Conservation (phyloP, 1,140 invertebrate genomes). For the Holcopasites calliopsidis region DNA sequence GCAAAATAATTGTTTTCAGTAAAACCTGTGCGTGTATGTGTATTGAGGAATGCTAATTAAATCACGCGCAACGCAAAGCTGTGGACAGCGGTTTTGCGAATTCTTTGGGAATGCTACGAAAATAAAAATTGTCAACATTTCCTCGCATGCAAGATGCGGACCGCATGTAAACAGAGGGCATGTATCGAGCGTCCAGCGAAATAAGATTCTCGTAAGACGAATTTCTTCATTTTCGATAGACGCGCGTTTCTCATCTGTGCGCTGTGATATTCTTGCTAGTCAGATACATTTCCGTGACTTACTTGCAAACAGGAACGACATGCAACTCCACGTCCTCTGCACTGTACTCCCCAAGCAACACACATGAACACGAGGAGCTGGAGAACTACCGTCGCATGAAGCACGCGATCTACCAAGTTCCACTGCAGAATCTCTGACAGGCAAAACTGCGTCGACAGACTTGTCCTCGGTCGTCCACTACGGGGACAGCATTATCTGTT, state of each 20-base stretch:
- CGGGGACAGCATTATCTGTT: not conserved
- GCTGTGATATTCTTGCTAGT: too few species aligned
- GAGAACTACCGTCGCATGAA: not conserved
- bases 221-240: too few species aligned
- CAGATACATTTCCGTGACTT: too few species aligned
- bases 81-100: too few species aligned
- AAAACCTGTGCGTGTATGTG: not conserved
- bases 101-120: too few species aligned
- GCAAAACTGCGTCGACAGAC: not conserved
- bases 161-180: too few species aligned
- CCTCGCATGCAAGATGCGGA: too few species aligned
- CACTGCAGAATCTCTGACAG: not conserved
- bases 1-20: not conserved
- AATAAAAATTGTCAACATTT: too few species aligned
- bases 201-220: too few species aligned
- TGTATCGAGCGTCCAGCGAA: too few species aligned
- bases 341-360: slow-evolving; percentile 10
- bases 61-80: too few species aligned
- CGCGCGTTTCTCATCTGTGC: too few species aligned
- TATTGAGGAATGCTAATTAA: not conserved
- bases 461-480: not conserved
- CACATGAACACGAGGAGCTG: not conserved
- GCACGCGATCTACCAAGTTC: not conserved
- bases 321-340: not conserved
- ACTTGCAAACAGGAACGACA: not conserved